Base-by-base conservation (phyloP, 2,797 vertebrate species). In the Lithobates sylvaticus region DNA sequence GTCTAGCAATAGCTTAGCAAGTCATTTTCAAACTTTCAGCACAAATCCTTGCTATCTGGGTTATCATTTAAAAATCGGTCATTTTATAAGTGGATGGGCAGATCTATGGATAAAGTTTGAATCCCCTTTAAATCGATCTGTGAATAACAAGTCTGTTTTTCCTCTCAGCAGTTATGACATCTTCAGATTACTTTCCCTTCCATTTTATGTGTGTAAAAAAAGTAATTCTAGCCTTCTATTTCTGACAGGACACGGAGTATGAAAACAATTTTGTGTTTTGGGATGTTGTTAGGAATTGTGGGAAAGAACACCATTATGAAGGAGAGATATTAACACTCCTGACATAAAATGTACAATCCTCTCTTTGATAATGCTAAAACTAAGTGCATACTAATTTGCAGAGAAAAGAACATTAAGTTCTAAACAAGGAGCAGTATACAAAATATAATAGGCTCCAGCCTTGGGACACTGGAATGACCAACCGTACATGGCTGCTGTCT, bases 201-300 rank as follows among this genome's bases (percentile, higher is more conserved):
- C 8, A 34, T 32, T 74, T 47, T 67, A 18, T 27, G 12, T 58
- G 76, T 61, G 26, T 23, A 21, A 68, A 50, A 34, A 61, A 18
- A 21, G 75, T 87, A 54, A 88, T 86, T 84, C 27, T 65, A 47
- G 47, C 58, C 16, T 61, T 21, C 50, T 76, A 39, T 39, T 69
- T 58, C 21, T 29, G 61, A 65, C 15, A 79, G 13, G 8, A 78
- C 39, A 54, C 3, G 54, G 78, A 83, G 70, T 54, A 79, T 72
- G 81, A 61, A 87, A 87, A 79, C 76, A 68, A 70, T 69, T 78
- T 84, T 91, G 90, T 91, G 89, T 34, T 77, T 89, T 86, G 86
- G 85, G 83, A 26, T 88, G 86, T 90, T 88, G 44, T 90, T 83
- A 88, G 72, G 84, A 82, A 61, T 80, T 90, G 86, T 89, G 89